These are phyloP conservation scores for Tetrax tetrax DNA, from an alignment of 2,113 vertebrate species.

Conservation along the genomic window DNA sequence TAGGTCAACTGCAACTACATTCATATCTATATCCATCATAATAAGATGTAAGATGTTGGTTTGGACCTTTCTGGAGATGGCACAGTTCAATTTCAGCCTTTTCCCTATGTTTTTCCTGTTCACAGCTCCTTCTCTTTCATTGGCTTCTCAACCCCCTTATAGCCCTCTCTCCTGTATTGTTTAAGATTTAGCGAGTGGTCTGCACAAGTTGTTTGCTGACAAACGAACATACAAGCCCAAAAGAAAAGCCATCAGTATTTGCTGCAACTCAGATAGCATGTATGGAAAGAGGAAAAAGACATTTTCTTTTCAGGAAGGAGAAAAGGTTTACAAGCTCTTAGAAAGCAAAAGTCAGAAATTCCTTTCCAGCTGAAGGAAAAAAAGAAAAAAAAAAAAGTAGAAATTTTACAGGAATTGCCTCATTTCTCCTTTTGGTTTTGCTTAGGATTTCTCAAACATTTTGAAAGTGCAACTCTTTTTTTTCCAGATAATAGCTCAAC, in stretches of 20 bases:
- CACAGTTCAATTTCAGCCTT: not conserved
- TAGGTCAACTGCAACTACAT: not conserved
- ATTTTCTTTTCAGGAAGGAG: not conserved
- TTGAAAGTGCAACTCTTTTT: not conserved
- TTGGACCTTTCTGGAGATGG: not conserved
- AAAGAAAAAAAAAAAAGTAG: not conserved
- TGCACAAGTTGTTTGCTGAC: not conserved
- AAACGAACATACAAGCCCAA: not conserved
- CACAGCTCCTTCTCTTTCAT: not conserved
- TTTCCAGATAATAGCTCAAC: not conserved
- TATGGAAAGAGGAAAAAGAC: not conserved
- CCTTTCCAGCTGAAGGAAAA: not conserved
- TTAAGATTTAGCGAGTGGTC: not conserved
- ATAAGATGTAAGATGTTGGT: not conserved
- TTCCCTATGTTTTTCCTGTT: not conserved
- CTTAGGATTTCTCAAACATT: not conserved
- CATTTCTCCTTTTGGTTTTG: not conserved
- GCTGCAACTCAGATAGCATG: not conserved
- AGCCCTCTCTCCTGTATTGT: not conserved
- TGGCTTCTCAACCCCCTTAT: not conserved
- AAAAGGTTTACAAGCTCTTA: not conserved
- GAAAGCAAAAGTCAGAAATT: not conserved
- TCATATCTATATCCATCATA: not conserved
- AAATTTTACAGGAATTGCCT: not conserved
- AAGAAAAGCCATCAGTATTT: not conserved